Conservation (phyloP, 2,888 invertebrate species). For the Drosophila conformis region DNA sequence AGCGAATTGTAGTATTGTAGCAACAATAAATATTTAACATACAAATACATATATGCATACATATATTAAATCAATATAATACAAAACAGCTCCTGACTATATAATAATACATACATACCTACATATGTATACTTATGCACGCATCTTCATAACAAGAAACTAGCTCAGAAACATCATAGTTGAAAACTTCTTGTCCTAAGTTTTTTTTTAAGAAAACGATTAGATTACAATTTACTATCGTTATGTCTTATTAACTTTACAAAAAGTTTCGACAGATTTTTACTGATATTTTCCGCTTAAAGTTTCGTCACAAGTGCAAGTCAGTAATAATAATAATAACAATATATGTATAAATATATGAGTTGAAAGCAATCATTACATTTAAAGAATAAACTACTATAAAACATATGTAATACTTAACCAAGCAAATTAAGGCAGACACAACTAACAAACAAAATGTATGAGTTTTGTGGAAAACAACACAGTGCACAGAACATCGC, state of each 20-base stretch:
- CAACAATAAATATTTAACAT: constrained; percentile 40
- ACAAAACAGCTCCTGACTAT: constrained; percentile 13
- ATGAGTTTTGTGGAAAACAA: constrained; percentile 40
- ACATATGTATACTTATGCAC: constrained; percentile 29
- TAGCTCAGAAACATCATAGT: background rate
- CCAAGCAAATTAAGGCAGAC: constrained; percentile 25
- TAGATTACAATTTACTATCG: background rate
- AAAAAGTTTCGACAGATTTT: background rate
- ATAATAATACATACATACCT: background rate
- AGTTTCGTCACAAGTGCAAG: constrained; percentile 33
- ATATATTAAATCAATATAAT: constrained; percentile 22
- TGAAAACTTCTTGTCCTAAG: background rate
- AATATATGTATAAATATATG: constrained; percentile 55
- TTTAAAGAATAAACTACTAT: constrained; percentile 58
- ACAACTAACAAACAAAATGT: constrained; percentile 19
- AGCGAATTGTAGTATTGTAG: constrained; percentile 57
- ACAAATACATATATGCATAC: constrained; percentile 28
- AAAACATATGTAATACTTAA: constrained; percentile 43
- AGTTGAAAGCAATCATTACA: constrained; percentile 78
- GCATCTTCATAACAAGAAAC: constrained; percentile 4
- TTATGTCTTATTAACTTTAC: background rate
- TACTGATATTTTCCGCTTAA: constrained; percentile 7
- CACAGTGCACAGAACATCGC: constrained; percentile 21
- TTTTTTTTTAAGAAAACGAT: background rate
- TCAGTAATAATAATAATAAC: constrained; percentile 19